Conservation (phyloP, 2,797 vertebrate species). For the Iguana delicatissima region DNA sequence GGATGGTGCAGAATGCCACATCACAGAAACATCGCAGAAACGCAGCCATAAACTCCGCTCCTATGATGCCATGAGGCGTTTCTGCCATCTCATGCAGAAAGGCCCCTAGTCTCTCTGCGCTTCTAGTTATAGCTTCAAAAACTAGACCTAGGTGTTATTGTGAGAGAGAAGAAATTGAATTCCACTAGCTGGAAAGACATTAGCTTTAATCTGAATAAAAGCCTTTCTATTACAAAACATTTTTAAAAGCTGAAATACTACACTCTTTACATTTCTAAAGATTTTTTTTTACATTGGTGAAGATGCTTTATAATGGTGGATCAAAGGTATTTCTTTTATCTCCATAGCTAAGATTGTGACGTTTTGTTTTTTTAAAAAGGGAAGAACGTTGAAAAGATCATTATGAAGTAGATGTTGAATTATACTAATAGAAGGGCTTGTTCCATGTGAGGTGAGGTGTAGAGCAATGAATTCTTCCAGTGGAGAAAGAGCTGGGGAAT, state of each 20-base stretch:
- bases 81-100: too few species aligned
- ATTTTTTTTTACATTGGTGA: background rate
- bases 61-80: too few species aligned
- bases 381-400: background rate
- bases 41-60: too few species aligned
- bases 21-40: too few species aligned
- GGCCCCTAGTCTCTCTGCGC: too few species aligned
- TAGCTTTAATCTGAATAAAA: slow-evolving; percentile 19
- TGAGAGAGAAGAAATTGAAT: background rate
- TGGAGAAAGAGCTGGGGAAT: background rate
- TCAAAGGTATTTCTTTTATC: background rate
- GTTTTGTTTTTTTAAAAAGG: background rate
- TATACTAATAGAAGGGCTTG: background rate
- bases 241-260: slow-evolving; percentile 7
- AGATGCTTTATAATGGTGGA: background rate
- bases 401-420: background rate
- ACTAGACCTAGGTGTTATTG: background rate
- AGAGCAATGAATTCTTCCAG: background rate
- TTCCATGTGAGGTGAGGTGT: background rate
- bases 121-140: slow-evolving; percentile 7
- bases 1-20: too few species aligned
- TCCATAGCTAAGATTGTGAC: background rate
- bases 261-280: background rate
- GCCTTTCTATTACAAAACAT: background rate
- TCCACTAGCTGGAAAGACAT: background rate